Evolutionary conservation across 2,888 invertebrate species (phyloP).

Genomic region (Limenitis camilla): DNA sequence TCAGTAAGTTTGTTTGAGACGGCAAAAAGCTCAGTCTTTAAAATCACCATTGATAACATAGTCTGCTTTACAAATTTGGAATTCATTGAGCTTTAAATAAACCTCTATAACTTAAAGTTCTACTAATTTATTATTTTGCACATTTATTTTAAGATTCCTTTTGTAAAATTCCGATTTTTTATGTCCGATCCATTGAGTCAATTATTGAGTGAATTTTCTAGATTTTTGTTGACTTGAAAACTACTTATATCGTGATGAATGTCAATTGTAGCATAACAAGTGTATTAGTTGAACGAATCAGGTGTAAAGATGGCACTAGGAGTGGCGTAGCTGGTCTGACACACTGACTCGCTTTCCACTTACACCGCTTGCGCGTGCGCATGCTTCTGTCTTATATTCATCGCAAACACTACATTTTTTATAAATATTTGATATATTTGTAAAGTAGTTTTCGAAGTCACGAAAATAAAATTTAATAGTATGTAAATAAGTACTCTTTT

Average conservation of each 20-base stretch:
- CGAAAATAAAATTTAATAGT: not conserved
- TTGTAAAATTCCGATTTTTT: no score
- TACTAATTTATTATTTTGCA: no score
- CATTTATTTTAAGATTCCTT: no score
- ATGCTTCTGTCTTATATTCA: conserved; percentile 12
- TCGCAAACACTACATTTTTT: not conserved
- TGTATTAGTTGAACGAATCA: conserved; percentile 40
- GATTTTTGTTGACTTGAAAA: no score
- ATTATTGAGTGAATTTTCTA: no score
- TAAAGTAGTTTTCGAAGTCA: not conserved
- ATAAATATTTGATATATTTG: not conserved
- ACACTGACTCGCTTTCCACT: conserved; percentile 73
- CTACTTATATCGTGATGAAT: not conserved
- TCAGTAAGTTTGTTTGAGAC: no score
- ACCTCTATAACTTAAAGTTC: no score
- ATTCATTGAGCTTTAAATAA: no score
- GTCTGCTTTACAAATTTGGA: no score
- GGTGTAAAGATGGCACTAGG: conserved; percentile 37
- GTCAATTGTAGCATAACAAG: conserved; percentile 23
- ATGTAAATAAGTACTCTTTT: not conserved
- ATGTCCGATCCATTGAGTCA: no score
- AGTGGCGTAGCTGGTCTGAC: conserved; percentile 45
- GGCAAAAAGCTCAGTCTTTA: no score
- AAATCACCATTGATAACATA: no score
- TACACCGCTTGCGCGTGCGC: conserved; percentile 24